Evolutionary conservation across 2,797 vertebrate species (phyloP).

Genomic region (Falco cherrug): DNA sequence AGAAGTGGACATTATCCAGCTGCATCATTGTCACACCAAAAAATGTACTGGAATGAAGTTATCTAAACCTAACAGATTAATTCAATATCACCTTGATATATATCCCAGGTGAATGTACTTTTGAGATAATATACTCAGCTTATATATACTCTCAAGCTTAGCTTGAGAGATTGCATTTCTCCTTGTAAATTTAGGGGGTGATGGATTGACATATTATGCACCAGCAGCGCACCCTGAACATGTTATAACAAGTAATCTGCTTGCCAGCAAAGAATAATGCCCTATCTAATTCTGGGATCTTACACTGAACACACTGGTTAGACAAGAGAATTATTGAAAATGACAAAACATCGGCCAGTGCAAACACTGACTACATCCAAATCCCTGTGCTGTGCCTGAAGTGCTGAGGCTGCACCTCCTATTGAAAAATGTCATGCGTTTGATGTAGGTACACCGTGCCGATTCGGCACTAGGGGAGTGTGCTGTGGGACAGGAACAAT

Average conservation of each 20-base stretch:
- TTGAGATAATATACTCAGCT: background rate
- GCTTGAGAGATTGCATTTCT: background rate
- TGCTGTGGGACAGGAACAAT: background rate
- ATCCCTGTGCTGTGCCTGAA: background rate
- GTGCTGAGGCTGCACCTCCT: background rate
- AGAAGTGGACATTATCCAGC: background rate
- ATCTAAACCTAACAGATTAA: slow-evolving; percentile 13
- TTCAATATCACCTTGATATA: background rate
- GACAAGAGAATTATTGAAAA: background rate
- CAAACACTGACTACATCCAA: background rate
- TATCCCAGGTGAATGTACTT: background rate
- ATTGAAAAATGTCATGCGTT: background rate
- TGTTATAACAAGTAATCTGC: background rate
- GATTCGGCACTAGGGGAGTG: accelerated
- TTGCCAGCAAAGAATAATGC: background rate
- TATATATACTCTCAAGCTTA: background rate
- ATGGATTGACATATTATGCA: background rate
- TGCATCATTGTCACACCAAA: background rate
- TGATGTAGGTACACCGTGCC: accelerated
- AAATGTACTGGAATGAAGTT: background rate
- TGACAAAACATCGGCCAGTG: background rate
- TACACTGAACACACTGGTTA: background rate
- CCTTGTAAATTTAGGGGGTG: slow-evolving; percentile 7
- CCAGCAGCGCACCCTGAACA: background rate
- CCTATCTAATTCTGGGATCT: background rate